These are phyloP conservation scores for Chironex yamaguchii DNA, from an alignment of 30 jellyfish, hydroid and myxozoan species.

Conservation along the genomic window DNA sequence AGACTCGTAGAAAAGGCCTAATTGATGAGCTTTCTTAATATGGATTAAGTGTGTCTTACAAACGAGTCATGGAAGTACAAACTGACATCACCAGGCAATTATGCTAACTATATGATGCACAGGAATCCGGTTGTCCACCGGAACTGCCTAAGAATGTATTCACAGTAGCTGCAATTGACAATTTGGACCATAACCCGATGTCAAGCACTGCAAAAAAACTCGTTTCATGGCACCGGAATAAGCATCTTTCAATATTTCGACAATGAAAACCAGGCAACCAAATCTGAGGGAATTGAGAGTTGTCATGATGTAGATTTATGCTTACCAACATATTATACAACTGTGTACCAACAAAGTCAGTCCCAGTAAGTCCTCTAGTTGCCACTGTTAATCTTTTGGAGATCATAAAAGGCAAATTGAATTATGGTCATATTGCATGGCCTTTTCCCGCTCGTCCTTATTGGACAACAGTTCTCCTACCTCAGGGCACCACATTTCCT, in stretches of 20 bases:
- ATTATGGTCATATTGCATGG: too few relatives aligned
- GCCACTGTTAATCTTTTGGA: neutral
- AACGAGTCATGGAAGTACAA: neutral
- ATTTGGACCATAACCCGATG: neutral
- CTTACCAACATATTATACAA: neutral
- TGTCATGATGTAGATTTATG: neutral
- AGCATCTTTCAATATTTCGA: neutral
- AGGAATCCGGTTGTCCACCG: neutral
- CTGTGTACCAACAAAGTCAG: neutral
- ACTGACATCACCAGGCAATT: neutral
- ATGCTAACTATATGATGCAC: neutral
- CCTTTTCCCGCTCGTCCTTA: too few relatives aligned
- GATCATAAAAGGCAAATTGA: too few relatives aligned
- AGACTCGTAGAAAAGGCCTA: neutral
- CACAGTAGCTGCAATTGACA: neutral
- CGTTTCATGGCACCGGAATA: neutral
- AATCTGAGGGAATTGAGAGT: neutral
- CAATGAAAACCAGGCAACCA: neutral
- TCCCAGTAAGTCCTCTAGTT: neutral
- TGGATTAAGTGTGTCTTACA: neutral
- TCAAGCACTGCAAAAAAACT: too few relatives aligned
- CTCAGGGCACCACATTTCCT: too few relatives aligned
- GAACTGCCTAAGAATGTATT: neutral
- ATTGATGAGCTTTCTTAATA: neutral
- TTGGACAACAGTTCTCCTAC: too few relatives aligned